Percentiles rank a stretch among this genome's conserved stretches.
phyloP scores from a whole-genome alignment of 2,797 vertebrate species.

The Pseudotriccus pelzelni region DNA sequence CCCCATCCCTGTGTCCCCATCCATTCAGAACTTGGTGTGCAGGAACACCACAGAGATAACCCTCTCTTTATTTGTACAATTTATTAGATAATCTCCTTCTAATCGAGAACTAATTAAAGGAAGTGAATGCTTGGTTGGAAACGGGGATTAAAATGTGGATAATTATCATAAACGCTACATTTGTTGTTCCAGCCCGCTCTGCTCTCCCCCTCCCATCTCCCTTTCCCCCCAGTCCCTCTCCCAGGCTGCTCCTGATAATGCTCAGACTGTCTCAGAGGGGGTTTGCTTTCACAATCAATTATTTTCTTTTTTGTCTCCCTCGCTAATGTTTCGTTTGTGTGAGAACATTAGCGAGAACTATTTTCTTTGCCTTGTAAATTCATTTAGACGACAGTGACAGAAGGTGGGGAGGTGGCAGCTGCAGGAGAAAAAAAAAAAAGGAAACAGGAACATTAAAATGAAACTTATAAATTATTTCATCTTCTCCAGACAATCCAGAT shows the following conservation, averaged over 20 bases:
- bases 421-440: not conserved
- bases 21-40: not conserved
- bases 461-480: constrained; percentile 68
- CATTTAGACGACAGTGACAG: constrained; percentile 42
- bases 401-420: constrained; percentile 62
- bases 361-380: constrained; percentile 63
- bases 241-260: constrained; percentile 54
- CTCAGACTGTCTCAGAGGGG: constrained; percentile 15
- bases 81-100: constrained; percentile 76
- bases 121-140: constrained; percentile 74
- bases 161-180: constrained; percentile 68
- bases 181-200: constrained; percentile 53
- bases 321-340: constrained; percentile 57
- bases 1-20: not conserved
- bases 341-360: constrained; percentile 60
- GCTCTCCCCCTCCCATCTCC: not conserved
- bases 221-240: not conserved
- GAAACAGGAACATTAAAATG: constrained; percentile 13
- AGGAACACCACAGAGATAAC: constrained; percentile 41
- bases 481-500: constrained; percentile 51
- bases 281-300: constrained; percentile 56
- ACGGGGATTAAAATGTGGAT: constrained; percentile 66
- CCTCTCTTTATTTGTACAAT: constrained; percentile 69
- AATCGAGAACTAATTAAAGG: constrained; percentile 77
- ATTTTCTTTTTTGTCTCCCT: constrained; percentile 62